Percentiles rank a stretch among this genome's conserved stretches.
phyloP scores from a whole-genome alignment of 2,888 invertebrate species.

The Oconnorella tubifera region DNA sequence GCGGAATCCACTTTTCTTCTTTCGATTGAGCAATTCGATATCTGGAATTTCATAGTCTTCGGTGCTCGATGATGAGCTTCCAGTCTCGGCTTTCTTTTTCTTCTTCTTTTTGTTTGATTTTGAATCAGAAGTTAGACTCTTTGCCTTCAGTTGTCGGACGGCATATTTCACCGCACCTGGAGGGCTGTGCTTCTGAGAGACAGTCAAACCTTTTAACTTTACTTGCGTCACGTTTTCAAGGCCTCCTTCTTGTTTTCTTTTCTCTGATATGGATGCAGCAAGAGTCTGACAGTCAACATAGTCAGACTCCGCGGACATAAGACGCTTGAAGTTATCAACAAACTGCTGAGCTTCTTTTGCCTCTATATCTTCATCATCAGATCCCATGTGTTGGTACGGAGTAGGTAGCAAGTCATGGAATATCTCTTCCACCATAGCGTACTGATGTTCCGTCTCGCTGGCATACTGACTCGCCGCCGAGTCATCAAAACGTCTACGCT shows the following conservation, averaged over 20 bases:
- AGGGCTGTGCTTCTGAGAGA: not conserved
- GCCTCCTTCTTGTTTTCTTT: not conserved
- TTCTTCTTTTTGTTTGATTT: not conserved
- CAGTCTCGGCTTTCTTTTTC: constrained; percentile 8
- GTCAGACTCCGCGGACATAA: constrained; percentile 13
- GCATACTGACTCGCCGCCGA: constrained; percentile 3
- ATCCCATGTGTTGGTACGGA: constrained; percentile 8
- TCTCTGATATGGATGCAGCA: not conserved
- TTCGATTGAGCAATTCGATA: constrained; percentile 28
- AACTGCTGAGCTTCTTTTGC: constrained; percentile 8
- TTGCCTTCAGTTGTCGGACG: not conserved
- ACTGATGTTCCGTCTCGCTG: constrained; percentile 9
- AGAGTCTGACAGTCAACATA: constrained; percentile 20
- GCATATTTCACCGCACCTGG: constrained; percentile 13
- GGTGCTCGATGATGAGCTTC: constrained; percentile 28
- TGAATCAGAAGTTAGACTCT: not conserved
- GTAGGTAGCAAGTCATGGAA: constrained; percentile 15
- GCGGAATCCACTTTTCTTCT: constrained; percentile 36
- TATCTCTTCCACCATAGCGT: constrained; percentile 19
- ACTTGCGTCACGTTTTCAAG: not conserved
- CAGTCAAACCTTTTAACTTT: not conserved
- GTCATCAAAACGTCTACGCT: not conserved
- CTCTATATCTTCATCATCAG: constrained; percentile 3
- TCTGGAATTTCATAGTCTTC: constrained; percentile 36
- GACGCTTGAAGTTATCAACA: not conserved